These are phyloP conservation scores for Malachius bipustulatus DNA, from an alignment of 2,888 invertebrate species.

Conservation along the genomic window DNA sequence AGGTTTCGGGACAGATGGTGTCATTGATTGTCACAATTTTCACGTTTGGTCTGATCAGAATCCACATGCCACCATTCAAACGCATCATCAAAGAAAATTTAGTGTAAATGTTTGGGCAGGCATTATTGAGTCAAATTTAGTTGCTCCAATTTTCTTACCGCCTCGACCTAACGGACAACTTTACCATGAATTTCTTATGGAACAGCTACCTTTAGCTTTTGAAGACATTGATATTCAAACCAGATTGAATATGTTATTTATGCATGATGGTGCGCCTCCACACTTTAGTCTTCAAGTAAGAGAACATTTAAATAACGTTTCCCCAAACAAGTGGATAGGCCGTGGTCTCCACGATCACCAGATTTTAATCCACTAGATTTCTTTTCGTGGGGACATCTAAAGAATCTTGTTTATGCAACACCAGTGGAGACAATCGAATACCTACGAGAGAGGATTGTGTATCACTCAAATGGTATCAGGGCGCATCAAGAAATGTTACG, in stretches of 20 bases:
- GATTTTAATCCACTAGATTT: too few relatives aligned
- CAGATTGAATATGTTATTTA: neutral
- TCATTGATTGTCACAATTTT: neutral
- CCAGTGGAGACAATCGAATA: neutral
- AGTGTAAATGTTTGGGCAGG: neutral
- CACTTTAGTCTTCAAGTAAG: neutral
- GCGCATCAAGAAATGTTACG: too few relatives aligned
- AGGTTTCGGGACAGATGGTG: neutral
- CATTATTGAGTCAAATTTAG: neutral
- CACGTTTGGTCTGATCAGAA: neutral
- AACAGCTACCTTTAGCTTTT: neutral
- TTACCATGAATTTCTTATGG: neutral
- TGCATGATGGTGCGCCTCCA: neutral
- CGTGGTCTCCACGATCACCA: conserved; percentile 1
- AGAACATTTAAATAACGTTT: neutral
- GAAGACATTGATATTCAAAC: neutral
- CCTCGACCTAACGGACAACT: neutral
- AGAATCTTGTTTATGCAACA: neutral
- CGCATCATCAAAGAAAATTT: neutral
- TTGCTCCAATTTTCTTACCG: neutral
- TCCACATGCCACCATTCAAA: neutral
- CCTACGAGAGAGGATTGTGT: neutral
- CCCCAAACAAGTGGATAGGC: neutral
- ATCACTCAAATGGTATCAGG: too few relatives aligned
- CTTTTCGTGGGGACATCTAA: conserved; percentile 2